Conservation (phyloP, 2,797 vertebrate genomes). For the Arnoldichthys spilopterus region DNA sequence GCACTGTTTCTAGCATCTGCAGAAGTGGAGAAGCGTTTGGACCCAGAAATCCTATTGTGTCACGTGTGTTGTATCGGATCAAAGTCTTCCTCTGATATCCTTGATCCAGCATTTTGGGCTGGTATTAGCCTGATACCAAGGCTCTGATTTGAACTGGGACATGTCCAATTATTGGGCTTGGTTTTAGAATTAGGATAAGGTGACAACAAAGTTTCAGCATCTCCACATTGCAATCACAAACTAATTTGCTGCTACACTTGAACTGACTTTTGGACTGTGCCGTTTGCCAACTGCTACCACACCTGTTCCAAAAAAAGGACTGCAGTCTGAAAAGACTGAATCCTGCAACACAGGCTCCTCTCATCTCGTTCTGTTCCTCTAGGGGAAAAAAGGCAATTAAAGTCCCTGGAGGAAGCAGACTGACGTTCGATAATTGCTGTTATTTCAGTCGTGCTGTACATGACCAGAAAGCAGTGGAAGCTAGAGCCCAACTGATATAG, state of each 20-base stretch:
- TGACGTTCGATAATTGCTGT: neutral
- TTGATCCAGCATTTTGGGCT: no score
- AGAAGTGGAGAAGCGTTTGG: no score
- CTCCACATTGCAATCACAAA: neutral
- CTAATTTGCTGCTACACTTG: neutral
- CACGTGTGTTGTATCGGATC: no score
- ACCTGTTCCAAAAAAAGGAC: neutral
- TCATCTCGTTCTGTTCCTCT: slow-evolving; percentile 6
- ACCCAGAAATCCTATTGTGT: no score
- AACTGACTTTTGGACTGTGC: neutral
- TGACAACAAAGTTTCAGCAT: neutral
- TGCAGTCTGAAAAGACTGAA: neutral
- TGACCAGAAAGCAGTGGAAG: neutral
- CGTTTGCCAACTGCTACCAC: neutral
- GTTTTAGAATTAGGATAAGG: no score
- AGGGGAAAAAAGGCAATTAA: slow-evolving; percentile 19
- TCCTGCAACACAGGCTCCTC: neutral
- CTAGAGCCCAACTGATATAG: neutral
- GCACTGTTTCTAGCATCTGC: no score
- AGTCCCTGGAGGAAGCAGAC: neutral
- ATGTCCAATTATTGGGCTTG: no score
- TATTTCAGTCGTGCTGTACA: neutral
- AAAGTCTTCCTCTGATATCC: no score
- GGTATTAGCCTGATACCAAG: no score
- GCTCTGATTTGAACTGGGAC: no score